These are phyloP conservation scores for Megaptera novaeangliae DNA, from an alignment of 2,113 vertebrate species.

Conservation along the genomic window DNA sequence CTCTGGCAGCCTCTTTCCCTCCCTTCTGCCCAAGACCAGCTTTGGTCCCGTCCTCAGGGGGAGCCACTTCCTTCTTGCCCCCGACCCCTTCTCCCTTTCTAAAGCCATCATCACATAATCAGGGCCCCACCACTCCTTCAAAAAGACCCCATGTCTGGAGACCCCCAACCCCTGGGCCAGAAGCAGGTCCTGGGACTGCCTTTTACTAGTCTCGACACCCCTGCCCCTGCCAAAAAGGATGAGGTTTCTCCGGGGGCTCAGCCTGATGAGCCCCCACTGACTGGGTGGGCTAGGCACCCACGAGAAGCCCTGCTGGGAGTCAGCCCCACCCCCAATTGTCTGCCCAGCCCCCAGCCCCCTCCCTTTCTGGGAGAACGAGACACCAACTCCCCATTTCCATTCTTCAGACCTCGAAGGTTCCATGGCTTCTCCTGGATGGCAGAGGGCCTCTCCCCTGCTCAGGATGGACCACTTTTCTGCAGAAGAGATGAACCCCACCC, in stretches of 20 bases:
- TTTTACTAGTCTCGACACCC: not conserved
- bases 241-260: not conserved
- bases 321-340: accelerated
- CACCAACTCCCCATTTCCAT: not conserved
- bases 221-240: too few species aligned
- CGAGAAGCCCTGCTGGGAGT: too few species aligned
- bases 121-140: not conserved
- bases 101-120: not conserved
- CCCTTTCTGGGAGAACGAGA: too few species aligned
- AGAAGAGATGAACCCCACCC: accelerated
- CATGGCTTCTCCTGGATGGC: not conserved
- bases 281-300: not conserved
- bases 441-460: too few species aligned
- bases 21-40: not conserved
- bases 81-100: not conserved
- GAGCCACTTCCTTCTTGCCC: not conserved
- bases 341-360: not conserved
- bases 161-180: too few species aligned
- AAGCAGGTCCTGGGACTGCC: not conserved
- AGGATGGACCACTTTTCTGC: not conserved
- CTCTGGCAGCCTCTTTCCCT: not conserved
- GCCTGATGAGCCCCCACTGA: not conserved
- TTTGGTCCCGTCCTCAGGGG: not conserved
- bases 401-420: not conserved
- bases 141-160: not conserved